Conservation (phyloP, 2,113 vertebrate species). For the Capra hircus region DNA sequence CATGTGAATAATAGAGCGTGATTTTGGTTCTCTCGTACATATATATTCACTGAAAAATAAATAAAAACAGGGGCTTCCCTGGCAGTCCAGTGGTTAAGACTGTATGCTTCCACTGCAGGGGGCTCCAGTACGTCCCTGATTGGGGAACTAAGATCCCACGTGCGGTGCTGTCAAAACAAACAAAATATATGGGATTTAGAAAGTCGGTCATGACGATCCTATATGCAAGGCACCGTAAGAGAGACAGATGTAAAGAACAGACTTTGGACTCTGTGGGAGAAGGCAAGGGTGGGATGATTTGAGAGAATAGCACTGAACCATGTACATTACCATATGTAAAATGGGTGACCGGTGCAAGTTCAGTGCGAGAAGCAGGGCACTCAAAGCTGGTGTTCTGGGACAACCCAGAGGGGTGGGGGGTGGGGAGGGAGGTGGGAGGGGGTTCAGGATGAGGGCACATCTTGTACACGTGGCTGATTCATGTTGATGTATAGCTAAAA, state of each 20-base stretch:
- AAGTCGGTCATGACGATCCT: neutral
- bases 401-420: neutral
- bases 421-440: neutral
- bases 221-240: neutral
- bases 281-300: neutral
- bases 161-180: neutral
- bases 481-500: neutral
- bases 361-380: neutral
- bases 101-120: neutral
- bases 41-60: neutral
- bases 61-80: neutral
- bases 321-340: neutral
- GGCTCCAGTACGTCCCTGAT: neutral
- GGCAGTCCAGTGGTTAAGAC: neutral
- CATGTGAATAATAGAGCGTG: neutral
- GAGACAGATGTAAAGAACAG: neutral
- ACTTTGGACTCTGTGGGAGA: neutral
- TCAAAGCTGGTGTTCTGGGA: neutral
- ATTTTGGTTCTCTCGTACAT: neutral
- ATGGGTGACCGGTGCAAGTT: neutral
- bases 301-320: neutral
- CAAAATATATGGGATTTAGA: neutral
- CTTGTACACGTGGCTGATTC: neutral
- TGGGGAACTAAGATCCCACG: neutral
- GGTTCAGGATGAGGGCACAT: neutral